Base-by-base conservation (phyloP, 1,140 invertebrate genomes). In the Cryptotermes secundus region DNA sequence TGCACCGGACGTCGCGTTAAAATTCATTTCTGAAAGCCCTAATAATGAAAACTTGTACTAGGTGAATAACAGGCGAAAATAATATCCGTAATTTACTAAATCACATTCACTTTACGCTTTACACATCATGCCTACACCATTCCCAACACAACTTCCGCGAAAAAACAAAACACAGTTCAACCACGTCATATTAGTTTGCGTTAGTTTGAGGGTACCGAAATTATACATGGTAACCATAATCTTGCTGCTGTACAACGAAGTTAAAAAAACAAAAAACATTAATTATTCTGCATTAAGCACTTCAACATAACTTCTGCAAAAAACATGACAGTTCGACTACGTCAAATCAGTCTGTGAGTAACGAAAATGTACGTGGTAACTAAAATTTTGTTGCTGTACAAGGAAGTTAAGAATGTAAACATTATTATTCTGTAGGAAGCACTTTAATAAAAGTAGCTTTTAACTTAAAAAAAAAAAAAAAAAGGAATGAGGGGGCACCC, bases 401-500 rank as follows among this genome's bases (percentile, higher is more conserved):
- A n/a, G n/a, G 53, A 19, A n/a, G 31, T 9, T n/a, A 34, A 80
- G 10, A 80, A 3, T 34, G 16, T 3, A 16, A 34, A 22, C 36
- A 35, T 24, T n/a, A n/a, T n/a, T n/a, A n/a, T n/a, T n/a, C n/a
- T n/a, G n/a, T n/a, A n/a, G n/a, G 24, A 80, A 19, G 7, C 16
- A 34, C 24, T 34, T 9, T 34, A n/a, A 80, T 12, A 80, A 80
- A 22, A 36, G 31, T 80, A 31, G 34, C 4, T 2, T 10, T n/a
- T 36, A 80, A 34, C n/a, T 16, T 7, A 34, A 22, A 35, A 34
- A 80, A 35, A 34, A 34, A 10, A 22, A 4, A 80, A 22, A 35
- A 34, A 80, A 35, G 4, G 9, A 10, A 22, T 1, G 34, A 96
- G 95, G 95, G 95, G 95, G 93, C 94, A 96, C 94, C 95, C 95